phyloP scores from a whole-genome alignment of 2,113 vertebrate species.

The Smithornis capensis region DNA sequence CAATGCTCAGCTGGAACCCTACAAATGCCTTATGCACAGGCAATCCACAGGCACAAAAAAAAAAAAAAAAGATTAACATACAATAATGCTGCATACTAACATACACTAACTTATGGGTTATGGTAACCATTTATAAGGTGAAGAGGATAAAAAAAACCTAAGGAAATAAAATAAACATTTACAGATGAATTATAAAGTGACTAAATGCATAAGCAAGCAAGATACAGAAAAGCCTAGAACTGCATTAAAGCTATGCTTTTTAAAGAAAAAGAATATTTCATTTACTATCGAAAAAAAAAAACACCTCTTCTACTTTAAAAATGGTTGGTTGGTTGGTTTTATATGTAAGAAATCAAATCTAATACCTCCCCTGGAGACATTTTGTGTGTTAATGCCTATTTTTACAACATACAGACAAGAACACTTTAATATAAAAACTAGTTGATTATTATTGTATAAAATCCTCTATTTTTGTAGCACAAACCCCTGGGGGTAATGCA shows the following conservation, averaged over 20 bases:
- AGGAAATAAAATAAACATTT: constrained; percentile 72
- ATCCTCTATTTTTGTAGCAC: constrained; percentile 73
- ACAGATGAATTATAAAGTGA: constrained; percentile 86
- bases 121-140: constrained; percentile 76
- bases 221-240: constrained; percentile 78
- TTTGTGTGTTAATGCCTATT: constrained; percentile 76
- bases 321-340: constrained; percentile 71
- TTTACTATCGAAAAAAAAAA: constrained; percentile 65
- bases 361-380: constrained; percentile 75
- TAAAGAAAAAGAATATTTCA: constrained; percentile 57
- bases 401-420: constrained; percentile 78
- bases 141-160: constrained; percentile 78
- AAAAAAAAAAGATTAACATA: constrained; percentile 66
- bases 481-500: constrained; percentile 71
- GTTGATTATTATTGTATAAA: constrained; percentile 78
- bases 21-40: constrained; percentile 66
- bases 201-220: constrained; percentile 87
- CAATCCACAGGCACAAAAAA: constrained; percentile 71
- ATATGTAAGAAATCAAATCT: constrained; percentile 74
- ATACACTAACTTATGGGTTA: constrained; percentile 73
- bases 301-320: constrained; percentile 83
- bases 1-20: constrained; percentile 56
- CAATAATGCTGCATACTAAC: constrained; percentile 74
- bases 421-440: constrained; percentile 82
- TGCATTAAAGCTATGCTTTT: constrained; percentile 71